Evolutionary conservation across 2,888 invertebrate species (phyloP).

Genomic region (Meghimatium bilineatum): DNA sequence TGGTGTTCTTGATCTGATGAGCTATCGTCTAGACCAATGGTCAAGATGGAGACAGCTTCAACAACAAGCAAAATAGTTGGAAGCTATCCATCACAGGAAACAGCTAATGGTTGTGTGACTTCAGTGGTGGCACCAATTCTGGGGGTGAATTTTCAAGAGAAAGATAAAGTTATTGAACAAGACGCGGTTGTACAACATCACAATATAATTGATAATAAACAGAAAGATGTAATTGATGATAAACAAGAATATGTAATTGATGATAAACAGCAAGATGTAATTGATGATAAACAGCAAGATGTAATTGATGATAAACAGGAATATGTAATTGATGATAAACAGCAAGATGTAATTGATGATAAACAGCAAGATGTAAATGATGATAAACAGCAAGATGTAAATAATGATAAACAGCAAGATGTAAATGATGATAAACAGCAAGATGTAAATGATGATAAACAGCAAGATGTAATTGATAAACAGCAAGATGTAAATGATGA

Average conservation of each 20-base stretch:
- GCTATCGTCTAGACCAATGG: not conserved
- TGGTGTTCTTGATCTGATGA: not conserved
- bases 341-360: not conserved
- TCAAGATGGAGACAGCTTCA: not conserved
- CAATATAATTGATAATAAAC: not conserved
- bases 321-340: not conserved
- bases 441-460: not conserved
- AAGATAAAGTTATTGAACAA: not conserved
- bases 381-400: no score
- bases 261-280: not conserved
- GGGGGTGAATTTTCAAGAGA: not conserved
- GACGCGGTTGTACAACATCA: not conserved
- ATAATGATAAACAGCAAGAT: not conserved
- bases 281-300: no score
- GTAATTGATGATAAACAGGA: not conserved
- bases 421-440: not conserved
- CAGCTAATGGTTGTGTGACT: not conserved
- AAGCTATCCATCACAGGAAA: not conserved
- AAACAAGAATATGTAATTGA: not conserved
- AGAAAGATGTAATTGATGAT: not conserved
- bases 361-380: not conserved
- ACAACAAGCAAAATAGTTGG: not conserved
- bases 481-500: not conserved
- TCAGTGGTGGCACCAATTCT: not conserved
- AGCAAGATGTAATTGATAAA: not conserved